Evolutionary conservation across 2,888 invertebrate genomes (phyloP).

Genomic region (Lacanobia wlatinum): DNA sequence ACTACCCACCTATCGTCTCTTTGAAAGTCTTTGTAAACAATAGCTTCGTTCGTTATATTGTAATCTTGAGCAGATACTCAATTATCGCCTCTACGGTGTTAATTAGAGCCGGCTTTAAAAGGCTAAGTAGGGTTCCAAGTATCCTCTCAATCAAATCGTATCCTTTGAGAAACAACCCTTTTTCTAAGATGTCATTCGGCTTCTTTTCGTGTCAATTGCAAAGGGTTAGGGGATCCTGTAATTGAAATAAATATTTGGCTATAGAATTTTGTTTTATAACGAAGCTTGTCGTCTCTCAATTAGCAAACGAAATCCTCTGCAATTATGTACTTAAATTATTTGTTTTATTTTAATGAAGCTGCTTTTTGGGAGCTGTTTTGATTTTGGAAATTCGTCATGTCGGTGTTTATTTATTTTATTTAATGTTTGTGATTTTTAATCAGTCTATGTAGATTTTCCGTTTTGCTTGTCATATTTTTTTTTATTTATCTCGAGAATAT

Average conservation of each 20-base stretch:
- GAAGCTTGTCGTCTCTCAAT: constrained; percentile 72
- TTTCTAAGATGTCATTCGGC: constrained; percentile 82
- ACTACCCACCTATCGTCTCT: not conserved
- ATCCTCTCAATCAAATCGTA: constrained; percentile 81
- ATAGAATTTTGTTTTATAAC: constrained; percentile 81
- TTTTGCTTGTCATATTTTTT: not conserved
- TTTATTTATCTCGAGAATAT: no score
- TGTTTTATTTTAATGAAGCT: constrained; percentile 60
- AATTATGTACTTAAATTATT: constrained; percentile 63
- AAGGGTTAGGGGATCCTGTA: constrained; percentile 68
- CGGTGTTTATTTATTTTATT: constrained; percentile 14
- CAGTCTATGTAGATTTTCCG: not conserved
- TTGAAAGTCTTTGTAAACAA: constrained; percentile 50
- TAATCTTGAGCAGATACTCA: constrained; percentile 73
- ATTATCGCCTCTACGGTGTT: constrained; percentile 77
- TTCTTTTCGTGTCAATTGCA: constrained; percentile 87
- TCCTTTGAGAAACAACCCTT: constrained; percentile 80
- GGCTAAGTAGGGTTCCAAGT: constrained; percentile 78
- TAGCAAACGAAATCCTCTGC: constrained; percentile 68
- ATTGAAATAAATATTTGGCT: constrained; percentile 89
- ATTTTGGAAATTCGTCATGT: constrained; percentile 6
- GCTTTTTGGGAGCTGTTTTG: constrained; percentile 37
- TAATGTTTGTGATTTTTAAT: not conserved
- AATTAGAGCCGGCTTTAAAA: constrained; percentile 82
- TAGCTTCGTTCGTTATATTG: constrained; percentile 52